Percentiles rank a stretch among this genome's conserved stretches.
Conservation (phyloP, 2,113 vertebrate species). For the Rhynchomys soricoides region DNA sequence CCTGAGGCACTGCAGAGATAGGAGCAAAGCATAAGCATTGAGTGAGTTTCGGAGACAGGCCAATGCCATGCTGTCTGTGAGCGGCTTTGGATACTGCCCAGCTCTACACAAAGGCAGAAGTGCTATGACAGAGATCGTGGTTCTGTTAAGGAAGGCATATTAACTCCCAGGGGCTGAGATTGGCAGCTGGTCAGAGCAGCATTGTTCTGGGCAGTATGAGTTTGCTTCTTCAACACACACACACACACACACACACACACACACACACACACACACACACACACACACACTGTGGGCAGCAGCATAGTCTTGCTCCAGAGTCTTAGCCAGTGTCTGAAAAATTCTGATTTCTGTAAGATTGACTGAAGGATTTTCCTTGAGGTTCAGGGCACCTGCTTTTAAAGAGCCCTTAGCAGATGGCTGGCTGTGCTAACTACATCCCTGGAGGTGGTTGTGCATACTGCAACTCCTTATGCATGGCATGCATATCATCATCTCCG, state of each 20-base stretch:
- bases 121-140: neutral
- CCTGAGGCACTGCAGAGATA: neutral
- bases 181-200: neutral
- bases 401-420: neutral
- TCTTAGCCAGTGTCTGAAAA: neutral
- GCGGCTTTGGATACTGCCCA: neutral
- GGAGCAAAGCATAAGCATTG: neutral
- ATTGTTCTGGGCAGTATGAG: neutral
- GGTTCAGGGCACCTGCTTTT: neutral
- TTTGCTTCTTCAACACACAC: neutral
- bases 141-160: neutral
- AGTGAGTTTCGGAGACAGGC: neutral
- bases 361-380: neutral
- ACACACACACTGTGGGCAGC: neutral
- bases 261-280: neutral
- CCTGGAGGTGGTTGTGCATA: fast-evolving
- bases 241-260: neutral
- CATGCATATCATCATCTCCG: neutral
- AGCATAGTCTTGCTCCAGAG: neutral
- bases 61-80: neutral
- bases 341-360: neutral
- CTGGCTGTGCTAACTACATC: neutral
- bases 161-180: neutral
- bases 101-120: neutral
- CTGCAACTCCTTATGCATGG: neutral